Evolutionary conservation across 2,888 invertebrate species (phyloP), one percentile per base, ranked within the genome.

Genomic region (Gandaritis pyraliata): DNA sequence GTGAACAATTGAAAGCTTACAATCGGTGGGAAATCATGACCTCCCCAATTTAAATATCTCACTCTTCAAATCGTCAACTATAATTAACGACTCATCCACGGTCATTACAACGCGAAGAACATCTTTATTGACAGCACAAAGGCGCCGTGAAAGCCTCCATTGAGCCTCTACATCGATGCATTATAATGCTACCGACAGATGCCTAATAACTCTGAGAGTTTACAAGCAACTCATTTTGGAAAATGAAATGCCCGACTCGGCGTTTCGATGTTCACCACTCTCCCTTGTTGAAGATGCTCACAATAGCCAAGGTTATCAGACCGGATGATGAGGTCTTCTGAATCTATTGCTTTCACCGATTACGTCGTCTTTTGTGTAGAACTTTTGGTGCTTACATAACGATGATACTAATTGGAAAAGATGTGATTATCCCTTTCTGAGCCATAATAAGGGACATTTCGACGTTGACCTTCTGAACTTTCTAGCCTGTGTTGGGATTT

Each of bases 241-340:
- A 88, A 88, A 91, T 91, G 87, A 90, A 90, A 86, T 86, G 83
- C 80, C 81, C 67, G 75, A 83, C 51, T 51, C 36, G 49, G 39
- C 63, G 41, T 43, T 83, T 82, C 79, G 77, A 85, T 83, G 81
- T 80, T 78, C 78, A 80, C 80, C 74, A 80, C 82, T 82, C 82
- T 83, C 82, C 84, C 82, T 83, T 81, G 85, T 85, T 79, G 77
- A 76, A 76, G 82, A 78, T 78, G 79, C 75, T 78, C 82, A 89
- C 88, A 89, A 88, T 87, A 79, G 85, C 77, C 81, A 85, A 86
- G 87, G 83, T 90, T 88, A 89, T 89, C 90, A 89, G 90, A 90
- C 88, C 90, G 89, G 73, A 86, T 88, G 88, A 89, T 88, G 88
- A 85, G 81, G 84, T 82, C 81, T 86, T 83, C 83, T 81, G 82